Evolutionary conservation across 2,888 invertebrate genomes (phyloP), one percentile per base, ranked within the genome.

Genomic region (Ellobium chinense): DNA sequence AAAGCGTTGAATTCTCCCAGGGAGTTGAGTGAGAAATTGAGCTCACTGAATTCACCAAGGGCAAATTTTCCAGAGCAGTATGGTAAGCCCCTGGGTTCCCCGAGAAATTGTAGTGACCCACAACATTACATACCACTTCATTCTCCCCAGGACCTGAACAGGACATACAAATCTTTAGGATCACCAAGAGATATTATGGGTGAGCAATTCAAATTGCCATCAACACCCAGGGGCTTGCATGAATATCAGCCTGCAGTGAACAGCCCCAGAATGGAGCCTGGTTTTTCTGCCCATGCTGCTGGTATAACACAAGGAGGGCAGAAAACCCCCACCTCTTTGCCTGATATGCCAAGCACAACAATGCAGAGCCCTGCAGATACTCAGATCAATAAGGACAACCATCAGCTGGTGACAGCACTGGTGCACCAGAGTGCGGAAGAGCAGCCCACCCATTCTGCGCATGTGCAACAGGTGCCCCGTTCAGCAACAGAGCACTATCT

Each of bases 401-500:
- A 58, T 12, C 72, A 72, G 14, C 7, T 72, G 31, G 58, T 60
- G 24, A 14, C 18, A 36, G 58, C 72, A 37, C 37, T 56, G 60
- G 36, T 70, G 34, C 70, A 70, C 56, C 34, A 70, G 34, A 18
- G 34, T 56, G 34, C 34, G n/a, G 69, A 54, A 31, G 2, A n/a
- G 46, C 46, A 39, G 3, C 14, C 24, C 18, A 24, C 54, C 18
- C 18, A 37, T 1, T 24, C 34, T n/a, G 36, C 27, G 27, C 62
- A 62, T n/a, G 14, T 56, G 34, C 58, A 58, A 18, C 39, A 60
- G 24, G 37, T 29, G 27, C 37, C 73, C 21, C 37, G 14, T 21
- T 14, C 58, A 0, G 77, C 27, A 29, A 77, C 77, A 37, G 77
- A 77, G 27, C 77, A 77, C 36, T 77, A 77, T 69, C 60, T 68